Base-by-base conservation (phyloP, 2,888 invertebrate genomes). In the Dyspetes luteomarginatus region DNA sequence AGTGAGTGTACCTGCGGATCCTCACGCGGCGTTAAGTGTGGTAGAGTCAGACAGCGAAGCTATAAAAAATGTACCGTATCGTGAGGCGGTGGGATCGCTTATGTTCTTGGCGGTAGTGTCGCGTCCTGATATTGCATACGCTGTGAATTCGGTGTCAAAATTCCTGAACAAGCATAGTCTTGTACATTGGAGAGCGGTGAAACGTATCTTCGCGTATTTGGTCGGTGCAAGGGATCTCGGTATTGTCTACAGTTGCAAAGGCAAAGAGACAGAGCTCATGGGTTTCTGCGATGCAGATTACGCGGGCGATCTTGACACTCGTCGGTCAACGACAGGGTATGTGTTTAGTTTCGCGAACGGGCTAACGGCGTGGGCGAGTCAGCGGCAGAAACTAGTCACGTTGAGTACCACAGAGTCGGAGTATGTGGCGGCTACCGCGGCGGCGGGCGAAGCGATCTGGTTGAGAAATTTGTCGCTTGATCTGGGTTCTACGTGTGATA, bases 21-120 rank as follows among this genome's bases (percentile, higher is more conserved):
- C 83, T 7, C 72, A 83, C 19, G 45, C 58, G 3, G 12, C n/a
- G 7, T 45, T 86, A 24, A 58, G 12, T 28, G 73, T 81, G 7
- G 69, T 69, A 12, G 81, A 78, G 12, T 15, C 72, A 0, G 5
- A 52, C 0, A 28, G 71, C 5, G 72, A 64, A 24, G 55, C 64
- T 3, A 9, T 12, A 0, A 50, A n/a, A 3, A 73, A 67, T 12
- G 75, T 79, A 0, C 85, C 84, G 0, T 85, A 83, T 50, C 82
- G 86, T 17, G 84, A 86, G 56, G 84, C 84, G 0, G 80, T 86
- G 1, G 85, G 85, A 0, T 85, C 84, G 0, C 45, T 86, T 1
- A 68, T 82, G n/a, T 85, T 84, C 52, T 24, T 85, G 19, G 48
- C 86, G 0, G 41, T 67, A 0, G 82, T 85, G 0, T 76, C 84